Evolutionary conservation across 2,797 vertebrate genomes (phyloP), one percentile per base, ranked within the genome.

Genomic region (Botia almorhae): DNA sequence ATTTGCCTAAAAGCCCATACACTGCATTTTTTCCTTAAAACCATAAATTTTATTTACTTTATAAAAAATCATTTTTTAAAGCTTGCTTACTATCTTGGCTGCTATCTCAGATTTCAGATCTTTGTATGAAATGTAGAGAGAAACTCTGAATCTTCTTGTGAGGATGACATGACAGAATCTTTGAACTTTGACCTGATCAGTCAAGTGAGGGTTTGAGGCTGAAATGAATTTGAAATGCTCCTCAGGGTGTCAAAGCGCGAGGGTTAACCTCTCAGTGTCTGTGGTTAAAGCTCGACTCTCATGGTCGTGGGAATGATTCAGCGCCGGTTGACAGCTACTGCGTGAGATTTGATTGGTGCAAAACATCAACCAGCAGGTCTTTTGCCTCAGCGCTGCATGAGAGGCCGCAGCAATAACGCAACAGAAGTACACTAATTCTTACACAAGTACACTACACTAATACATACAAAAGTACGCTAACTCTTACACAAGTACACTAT

Each of bases 211-310:
- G 64, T 69, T 56, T 39, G 71, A 80, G 33, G 19, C 64, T 79
- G 71, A 82, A 85, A 86, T 87, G 88, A 90, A 88, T 86, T 80
- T 87, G 83, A 87, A 89, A 87, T 83, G 90, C 91, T 91, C 89
- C n/a, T 11, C 84, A 48, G 75, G 92, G 91, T 82, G 90, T 88
- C 87, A 84, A 61, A 87, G 81, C 72, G 83, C 85, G 69, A 88
- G 87, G 87, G 84, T 93, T 93, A 94, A 94, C 93, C 93, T 92
- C 89, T 91, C 85, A 89, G 82, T 91, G 90, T 89, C 85, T 70
- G 69, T 90, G 87, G 88, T 90, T 91, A 90, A 88, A 83, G 87
- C 85, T 87, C 84, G 90, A 88, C 89, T 89, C 85, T 82, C 80
- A 88, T 63, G 91, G 92, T 79, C 92, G 91, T 94, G 93, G 93